Percentiles rank a stretch among this genome's conserved stretches.
Evolutionary conservation across 2,797 vertebrate genomes (phyloP).

Genomic region (Natrix natrix): DNA sequence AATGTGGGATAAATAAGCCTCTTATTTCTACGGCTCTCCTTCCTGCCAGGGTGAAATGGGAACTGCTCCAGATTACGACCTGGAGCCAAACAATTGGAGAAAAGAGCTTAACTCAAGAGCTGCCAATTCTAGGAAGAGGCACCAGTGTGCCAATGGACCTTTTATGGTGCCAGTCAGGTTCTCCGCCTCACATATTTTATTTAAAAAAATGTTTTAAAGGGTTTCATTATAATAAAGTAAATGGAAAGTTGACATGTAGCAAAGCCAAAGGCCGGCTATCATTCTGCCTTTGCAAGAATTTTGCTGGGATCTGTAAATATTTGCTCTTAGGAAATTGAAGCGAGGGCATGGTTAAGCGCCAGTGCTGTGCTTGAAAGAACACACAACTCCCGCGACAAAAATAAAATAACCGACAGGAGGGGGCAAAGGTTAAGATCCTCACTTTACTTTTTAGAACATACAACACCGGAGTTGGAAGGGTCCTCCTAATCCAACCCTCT

Average conservation of each 20-base stretch:
- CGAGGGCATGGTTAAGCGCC: neutral
- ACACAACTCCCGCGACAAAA: neutral
- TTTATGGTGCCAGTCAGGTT: neutral
- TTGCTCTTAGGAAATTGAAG: neutral
- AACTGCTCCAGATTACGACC: neutral
- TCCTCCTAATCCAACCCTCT: neutral
- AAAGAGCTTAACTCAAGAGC: neutral
- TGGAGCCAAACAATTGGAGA: neutral
- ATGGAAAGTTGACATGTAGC: neutral
- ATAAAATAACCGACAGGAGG: neutral
- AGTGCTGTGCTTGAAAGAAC: neutral
- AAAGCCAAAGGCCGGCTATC: neutral
- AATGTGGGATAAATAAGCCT: neutral
- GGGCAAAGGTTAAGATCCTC: neutral
- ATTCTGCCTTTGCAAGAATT: neutral
- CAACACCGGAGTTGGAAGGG: neutral
- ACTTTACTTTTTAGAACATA: neutral
- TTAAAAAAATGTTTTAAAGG: neutral
- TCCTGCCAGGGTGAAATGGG: neutral
- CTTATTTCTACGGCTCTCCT: neutral
- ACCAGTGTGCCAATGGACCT: neutral
- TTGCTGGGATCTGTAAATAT: neutral
- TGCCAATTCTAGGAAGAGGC: neutral
- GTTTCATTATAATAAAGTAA: neutral
- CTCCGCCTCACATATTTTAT: neutral